Evolutionary conservation across 2,113 vertebrate genomes (phyloP).

Genomic region (Thunnus thynnus): DNA sequence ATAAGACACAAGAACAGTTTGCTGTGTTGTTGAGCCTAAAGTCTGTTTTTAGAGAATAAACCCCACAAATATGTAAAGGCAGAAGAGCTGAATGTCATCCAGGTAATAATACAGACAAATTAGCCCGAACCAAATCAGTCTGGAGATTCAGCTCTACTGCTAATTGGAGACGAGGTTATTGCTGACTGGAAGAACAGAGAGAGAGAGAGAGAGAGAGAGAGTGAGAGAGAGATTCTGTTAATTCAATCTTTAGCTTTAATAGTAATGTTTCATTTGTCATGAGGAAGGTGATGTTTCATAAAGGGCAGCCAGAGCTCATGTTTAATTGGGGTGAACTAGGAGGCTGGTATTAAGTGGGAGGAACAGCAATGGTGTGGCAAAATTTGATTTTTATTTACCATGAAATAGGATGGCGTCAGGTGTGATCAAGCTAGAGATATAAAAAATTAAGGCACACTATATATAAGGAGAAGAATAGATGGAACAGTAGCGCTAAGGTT

Average conservation of each 20-base stretch:
- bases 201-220: constrained; percentile 11
- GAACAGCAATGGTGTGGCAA: constrained; percentile 33
- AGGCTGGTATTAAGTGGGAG: constrained; percentile 46
- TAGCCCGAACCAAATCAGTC: constrained; percentile 69
- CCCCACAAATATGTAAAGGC: constrained; percentile 50
- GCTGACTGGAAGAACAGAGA: constrained; percentile 59
- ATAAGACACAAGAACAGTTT: constrained; percentile 12
- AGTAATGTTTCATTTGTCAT: constrained; percentile 77
- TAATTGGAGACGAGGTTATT: constrained; percentile 74
- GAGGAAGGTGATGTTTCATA: constrained; percentile 69
- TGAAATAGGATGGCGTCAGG: constrained; percentile 37
- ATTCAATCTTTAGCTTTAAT: constrained; percentile 74
- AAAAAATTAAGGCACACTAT: constrained; percentile 12
- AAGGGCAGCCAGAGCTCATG: constrained; percentile 68
- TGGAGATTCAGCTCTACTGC: constrained; percentile 60
- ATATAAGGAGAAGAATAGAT: background rate
- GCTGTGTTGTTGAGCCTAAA: background rate
- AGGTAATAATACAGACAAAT: constrained; percentile 74
- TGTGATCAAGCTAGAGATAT: constrained; percentile 15
- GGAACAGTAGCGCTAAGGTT: background rate
- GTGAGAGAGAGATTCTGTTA: constrained; percentile 27
- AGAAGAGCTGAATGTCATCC: constrained; percentile 68
- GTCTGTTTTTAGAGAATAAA: constrained; percentile 41
- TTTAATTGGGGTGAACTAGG: constrained; percentile 76
- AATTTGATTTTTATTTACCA: constrained; percentile 59